Evolutionary conservation across 1,140 invertebrate species (phyloP).

Genomic region (Steinernema feltiae): DNA sequence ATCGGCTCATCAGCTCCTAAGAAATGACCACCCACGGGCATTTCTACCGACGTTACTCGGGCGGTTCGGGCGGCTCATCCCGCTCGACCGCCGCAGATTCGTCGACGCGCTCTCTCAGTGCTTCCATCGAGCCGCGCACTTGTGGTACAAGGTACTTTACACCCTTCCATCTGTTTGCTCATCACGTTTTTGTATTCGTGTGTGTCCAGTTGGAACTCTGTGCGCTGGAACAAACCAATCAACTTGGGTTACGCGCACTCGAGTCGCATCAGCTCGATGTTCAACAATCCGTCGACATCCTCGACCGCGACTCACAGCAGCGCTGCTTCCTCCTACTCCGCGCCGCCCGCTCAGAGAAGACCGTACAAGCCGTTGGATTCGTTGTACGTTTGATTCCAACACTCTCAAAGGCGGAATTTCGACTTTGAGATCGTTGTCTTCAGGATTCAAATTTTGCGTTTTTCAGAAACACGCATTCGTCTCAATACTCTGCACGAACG

Average conservation of each 20-base stretch:
- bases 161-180: background rate
- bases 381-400: background rate
- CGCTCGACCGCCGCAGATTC: background rate
- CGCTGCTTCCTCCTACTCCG: background rate
- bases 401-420: too few species aligned
- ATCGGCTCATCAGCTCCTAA: background rate
- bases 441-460: too few species aligned
- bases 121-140: constrained; percentile 3
- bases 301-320: background rate
- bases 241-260: constrained; percentile 3
- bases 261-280: background rate
- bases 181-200: background rate
- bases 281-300: constrained; percentile 1
- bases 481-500: background rate
- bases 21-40: constrained; percentile 4
- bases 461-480: background rate
- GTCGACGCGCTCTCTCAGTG: background rate
- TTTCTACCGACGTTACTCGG: background rate
- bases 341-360: constrained; percentile 1
- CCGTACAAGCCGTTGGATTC: background rate
- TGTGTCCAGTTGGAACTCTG: constrained; percentile 5
- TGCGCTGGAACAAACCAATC: background rate
- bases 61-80: background rate
- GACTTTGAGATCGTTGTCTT: too few species aligned
- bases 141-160: constrained; percentile 9